Evolutionary conservation across 2,888 invertebrate genomes (phyloP).

Genomic region (Peribatodes rhomboidaria): DNA sequence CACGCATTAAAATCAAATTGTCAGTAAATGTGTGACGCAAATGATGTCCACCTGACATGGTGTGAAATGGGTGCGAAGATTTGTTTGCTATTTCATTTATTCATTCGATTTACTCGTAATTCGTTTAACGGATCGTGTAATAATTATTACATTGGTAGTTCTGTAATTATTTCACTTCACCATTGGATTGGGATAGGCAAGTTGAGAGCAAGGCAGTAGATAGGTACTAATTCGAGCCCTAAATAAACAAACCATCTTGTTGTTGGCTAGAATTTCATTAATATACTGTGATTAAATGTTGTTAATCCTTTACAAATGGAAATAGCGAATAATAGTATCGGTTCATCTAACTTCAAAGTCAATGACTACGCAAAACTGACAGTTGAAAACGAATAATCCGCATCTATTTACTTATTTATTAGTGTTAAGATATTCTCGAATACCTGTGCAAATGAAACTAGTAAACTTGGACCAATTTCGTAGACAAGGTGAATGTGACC

Average conservation of each 20-base stretch:
- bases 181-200: background rate
- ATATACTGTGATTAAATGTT: constrained; percentile 13
- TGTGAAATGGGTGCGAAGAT: constrained; percentile 3
- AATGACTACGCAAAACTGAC: constrained; percentile 17
- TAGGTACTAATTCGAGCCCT: background rate
- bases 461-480: constrained; percentile 30
- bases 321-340: constrained; percentile 18
- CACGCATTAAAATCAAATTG: constrained; percentile 23
- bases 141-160: background rate
- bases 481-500: constrained; percentile 36
- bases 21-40: constrained; percentile 9
- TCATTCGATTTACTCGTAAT: background rate
- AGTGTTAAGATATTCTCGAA: constrained; percentile 29
- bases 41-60: constrained; percentile 10
- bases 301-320: constrained; percentile 25
- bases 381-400: constrained; percentile 28
- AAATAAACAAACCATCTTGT: background rate
- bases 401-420: constrained; percentile 30
- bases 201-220: background rate
- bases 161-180: too few relatives aligned
- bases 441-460: constrained; percentile 36
- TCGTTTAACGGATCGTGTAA: background rate
- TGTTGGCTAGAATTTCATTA: constrained; percentile 1
- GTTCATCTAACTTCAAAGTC: constrained; percentile 26
- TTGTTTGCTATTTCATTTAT: background rate